These are phyloP conservation scores for Diadema setosum DNA, from an alignment of 35 echinoderm and acorn worm genomes.

Conservation along the genomic window DNA sequence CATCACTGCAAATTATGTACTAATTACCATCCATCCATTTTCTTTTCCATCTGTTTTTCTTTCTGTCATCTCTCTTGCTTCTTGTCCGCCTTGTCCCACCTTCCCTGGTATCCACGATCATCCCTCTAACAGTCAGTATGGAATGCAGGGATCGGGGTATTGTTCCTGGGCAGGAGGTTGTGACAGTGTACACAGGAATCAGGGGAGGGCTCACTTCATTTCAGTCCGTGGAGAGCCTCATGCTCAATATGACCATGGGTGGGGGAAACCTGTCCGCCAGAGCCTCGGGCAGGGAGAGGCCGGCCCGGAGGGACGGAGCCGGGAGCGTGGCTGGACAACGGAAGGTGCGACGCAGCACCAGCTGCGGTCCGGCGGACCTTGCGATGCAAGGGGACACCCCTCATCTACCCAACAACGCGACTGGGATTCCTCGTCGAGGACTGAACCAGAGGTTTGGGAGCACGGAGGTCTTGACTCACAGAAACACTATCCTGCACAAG, in stretches of 20 bases:
- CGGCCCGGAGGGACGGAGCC: not conserved
- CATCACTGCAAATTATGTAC: too few relatives aligned
- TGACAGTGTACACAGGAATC: not conserved
- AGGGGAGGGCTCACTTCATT: conserved; percentile 36
- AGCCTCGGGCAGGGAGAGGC: not conserved
- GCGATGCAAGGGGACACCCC: not conserved
- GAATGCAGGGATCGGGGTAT: conserved; percentile 67
- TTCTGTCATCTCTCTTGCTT: not conserved
- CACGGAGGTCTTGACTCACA: not conserved
- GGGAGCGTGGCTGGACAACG: not conserved
- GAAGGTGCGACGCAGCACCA: not conserved
- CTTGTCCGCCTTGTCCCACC: not conserved
- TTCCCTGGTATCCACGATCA: not conserved
- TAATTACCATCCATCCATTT: not conserved
- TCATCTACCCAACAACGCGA: not conserved
- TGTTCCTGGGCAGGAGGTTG: conserved; percentile 14
- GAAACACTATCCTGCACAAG: not conserved
- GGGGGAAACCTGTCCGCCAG: not conserved
- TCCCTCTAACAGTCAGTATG: conserved; percentile 52
- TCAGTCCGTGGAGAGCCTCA: conserved; percentile 68
- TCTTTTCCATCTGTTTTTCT: not conserved
- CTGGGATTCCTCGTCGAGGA: not conserved
- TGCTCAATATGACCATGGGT: conserved; percentile 69
- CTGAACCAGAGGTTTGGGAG: not conserved
- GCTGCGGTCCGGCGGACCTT: not conserved